phyloP scores from a whole-genome alignment of 2,113 vertebrate genomes.

The Physeter macrocephalus region DNA sequence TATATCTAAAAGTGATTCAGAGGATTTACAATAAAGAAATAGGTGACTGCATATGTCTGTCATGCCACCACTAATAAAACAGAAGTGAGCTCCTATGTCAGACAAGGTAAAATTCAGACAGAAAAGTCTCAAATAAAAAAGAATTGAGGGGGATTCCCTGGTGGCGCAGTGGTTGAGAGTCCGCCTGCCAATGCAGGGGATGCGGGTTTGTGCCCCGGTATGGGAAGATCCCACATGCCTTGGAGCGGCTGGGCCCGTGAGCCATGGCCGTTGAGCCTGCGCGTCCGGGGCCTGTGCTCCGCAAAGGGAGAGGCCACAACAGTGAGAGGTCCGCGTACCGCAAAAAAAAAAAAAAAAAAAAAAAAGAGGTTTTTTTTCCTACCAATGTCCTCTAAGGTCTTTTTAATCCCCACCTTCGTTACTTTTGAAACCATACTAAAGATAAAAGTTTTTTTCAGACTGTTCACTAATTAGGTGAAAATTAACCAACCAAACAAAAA shows the following conservation, averaged over 20 bases:
- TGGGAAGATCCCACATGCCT: too few species aligned
- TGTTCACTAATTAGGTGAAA: neutral
- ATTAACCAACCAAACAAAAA: neutral
- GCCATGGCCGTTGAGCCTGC: too few species aligned
- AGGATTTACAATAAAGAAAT: neutral
- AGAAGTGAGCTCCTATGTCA: neutral
- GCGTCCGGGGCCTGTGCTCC: too few species aligned
- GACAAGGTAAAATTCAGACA: neutral
- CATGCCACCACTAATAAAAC: neutral
- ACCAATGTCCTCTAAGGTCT: neutral
- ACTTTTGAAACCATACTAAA: neutral
- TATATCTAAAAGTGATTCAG: neutral
- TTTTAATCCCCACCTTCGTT: conserved; percentile 1
- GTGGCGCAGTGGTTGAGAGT: too few species aligned
- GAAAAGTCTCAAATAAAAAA: neutral
- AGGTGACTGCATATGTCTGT: too few species aligned
- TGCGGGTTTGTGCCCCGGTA: too few species aligned
- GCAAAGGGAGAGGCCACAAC: too few species aligned
- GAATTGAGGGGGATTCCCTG: too few species aligned
- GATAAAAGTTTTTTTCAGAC: neutral
- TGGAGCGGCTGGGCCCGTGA: too few species aligned
- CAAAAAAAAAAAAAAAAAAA: too few species aligned
- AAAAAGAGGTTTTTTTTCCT: neutral
- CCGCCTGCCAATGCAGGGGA: too few species aligned
- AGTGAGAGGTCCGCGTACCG: too few species aligned